A percentile compares a stretch with the other conserved stretches of the same genome.
Conservation (phyloP, 2,888 invertebrate genomes). For the Leistus spinibarbis region DNA sequence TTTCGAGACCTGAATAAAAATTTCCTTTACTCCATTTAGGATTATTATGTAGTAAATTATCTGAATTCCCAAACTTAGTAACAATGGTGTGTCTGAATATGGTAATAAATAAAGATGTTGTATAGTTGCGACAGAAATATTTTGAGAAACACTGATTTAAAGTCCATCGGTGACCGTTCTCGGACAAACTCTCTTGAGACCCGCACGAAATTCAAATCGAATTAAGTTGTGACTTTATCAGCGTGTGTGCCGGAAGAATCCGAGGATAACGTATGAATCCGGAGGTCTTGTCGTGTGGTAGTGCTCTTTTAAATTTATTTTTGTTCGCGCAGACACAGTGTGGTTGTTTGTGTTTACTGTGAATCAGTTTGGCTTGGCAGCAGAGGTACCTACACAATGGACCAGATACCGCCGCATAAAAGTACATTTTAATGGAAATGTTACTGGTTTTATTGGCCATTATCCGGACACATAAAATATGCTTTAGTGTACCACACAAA, state of each 20-base stretch:
- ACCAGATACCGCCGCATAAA: neutral
- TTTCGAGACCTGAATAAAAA: too few relatives aligned
- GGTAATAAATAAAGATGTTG: too few relatives aligned
- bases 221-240: constrained; percentile 30
- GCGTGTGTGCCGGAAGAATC: neutral
- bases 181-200: neutral
- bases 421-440: neutral
- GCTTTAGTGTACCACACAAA: neutral
- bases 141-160: constrained; percentile 5
- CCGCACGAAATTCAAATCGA: constrained; percentile 22
- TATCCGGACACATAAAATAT: neutral
- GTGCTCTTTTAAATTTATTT: neutral
- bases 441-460: neutral
- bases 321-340: neutral
- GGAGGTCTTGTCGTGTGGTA: neutral
- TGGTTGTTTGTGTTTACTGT: neutral
- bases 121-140: neutral
- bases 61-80: too few relatives aligned
- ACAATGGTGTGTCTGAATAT: too few relatives aligned
- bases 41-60: too few relatives aligned
- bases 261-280: neutral
- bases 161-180: neutral
- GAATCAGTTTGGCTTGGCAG: neutral
- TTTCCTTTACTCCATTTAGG: too few relatives aligned
- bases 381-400: neutral